Evolutionary conservation across 1,140 invertebrate species (phyloP), one percentile per base, ranked within the genome.

Genomic region (Anastrepha ludens): DNA sequence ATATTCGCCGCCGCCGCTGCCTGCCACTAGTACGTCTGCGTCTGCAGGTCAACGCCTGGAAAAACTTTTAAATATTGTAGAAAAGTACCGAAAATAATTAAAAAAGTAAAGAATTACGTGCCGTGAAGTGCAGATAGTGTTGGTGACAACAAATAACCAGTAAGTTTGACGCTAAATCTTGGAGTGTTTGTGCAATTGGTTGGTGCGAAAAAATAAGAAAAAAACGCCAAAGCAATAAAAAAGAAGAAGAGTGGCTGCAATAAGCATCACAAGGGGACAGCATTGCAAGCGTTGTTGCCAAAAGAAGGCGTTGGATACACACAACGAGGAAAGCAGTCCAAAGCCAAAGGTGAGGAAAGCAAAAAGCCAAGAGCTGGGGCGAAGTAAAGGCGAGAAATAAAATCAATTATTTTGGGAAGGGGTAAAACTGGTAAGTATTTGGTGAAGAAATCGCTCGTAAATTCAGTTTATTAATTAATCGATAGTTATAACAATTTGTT

Each of bases 41-140:
- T 81, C 74, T 81, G 74, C 74, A 81, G 74, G 74, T 81, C 74
- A 81, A 81, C 74, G 74, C 74, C 74, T 81, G 74, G 74, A 81
- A 81, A 81, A 81, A 81, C 17, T 41, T 29, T 50, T 8, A 20
- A 55, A 81, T 55, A 17, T 81, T 81, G 74, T 55, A 8, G 1
- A 81, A 29, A 81, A 81, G 55, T 81, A 20, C 2, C 9, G 0
- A 41, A 58, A 81, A 13, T 81, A 81, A 58, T 58, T 20, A 8
- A 58, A 20, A 55, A 55, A 55, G 20, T 47, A 55, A 29, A 81
- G 17, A 81, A 81, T 7, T 20, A 11, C 47, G 41, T 74, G 5
- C 67, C 41, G 20, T 7, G 55, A 81, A 41, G 44, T 55, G 47
- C 13, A 74, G 15, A 74, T 41, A 74, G 39, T 74, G 67, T 74